Evolutionary conservation across 2,797 vertebrate genomes (phyloP), one percentile per base, ranked within the genome.

Genomic region (Hydrocynus forskahlii): DNA sequence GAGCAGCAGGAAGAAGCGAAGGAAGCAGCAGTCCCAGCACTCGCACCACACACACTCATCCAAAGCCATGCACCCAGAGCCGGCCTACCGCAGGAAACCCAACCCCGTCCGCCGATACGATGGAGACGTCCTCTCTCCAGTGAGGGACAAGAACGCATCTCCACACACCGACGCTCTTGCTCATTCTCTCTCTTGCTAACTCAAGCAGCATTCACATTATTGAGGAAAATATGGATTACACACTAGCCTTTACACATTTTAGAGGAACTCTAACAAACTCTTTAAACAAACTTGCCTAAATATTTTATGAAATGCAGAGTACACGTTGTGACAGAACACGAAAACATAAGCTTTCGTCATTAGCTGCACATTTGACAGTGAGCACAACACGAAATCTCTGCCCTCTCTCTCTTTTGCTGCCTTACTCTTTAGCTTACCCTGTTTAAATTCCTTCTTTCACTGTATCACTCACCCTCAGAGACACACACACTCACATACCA

Each of bases 81-180:
- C 97, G 0, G 96, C 95, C 84, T 99, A 99, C 92, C 96, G 98
- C 81, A 96, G 97, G 90, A 98, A 97, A 82, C 98, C 98, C 79
- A 97, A 97, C 90, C 97, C 98, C 0, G 96, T 99, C 86, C 96
- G 97, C 80, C 97, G 97, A 91, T 99, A 97, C 16, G 97, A 99
- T 89, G 98, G 97, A 3, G 97, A 99, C 23, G 96, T 98, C 80
- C 97, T 99, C 68, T 99, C 98, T 23, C 97, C 97, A 0, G 98
- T 99, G 91, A 95, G 96, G 55, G 38, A 68, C 29, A 54, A 13
- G 23, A 50, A 13, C 12, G 48, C 48, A 19, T 9, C 52, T n/a
- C 7, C 5, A 64, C 16, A 64, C 29, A 60, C 64, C 29, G n/a
- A 67, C 29, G 2, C 16, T 19, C 16, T 55, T 14, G 1, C 16